Conservation (phyloP, 2,888 invertebrate species). For the Drosophila conformis region DNA sequence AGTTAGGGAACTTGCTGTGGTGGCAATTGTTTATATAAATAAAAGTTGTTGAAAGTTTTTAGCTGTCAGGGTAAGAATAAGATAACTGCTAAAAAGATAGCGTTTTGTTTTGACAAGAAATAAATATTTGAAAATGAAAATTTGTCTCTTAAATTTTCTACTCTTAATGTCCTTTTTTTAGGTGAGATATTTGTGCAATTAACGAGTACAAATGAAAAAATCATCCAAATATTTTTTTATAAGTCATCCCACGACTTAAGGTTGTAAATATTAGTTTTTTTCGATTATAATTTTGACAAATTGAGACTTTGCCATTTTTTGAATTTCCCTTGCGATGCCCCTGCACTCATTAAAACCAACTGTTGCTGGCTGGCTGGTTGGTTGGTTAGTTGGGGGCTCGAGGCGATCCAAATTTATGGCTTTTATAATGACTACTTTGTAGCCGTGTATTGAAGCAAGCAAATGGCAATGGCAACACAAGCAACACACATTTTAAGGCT, state of each 20-base stretch:
- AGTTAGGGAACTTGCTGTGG: background rate
- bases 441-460: constrained; percentile 55
- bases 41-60: background rate
- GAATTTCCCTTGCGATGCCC: background rate
- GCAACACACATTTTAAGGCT: constrained; percentile 72
- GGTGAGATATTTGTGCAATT: background rate
- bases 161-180: background rate
- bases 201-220: background rate
- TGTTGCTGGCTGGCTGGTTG: constrained; percentile 27
- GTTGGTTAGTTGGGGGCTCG: constrained; percentile 40
- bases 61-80: background rate
- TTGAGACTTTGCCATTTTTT: constrained; percentile 21
- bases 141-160: background rate
- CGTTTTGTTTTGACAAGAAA: background rate
- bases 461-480: constrained; percentile 58
- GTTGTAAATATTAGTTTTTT: constrained; percentile 10
- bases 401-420: constrained; percentile 76
- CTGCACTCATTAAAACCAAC: constrained; percentile 57
- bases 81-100: too few species aligned
- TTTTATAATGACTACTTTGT: constrained; percentile 81
- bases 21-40: too few species aligned
- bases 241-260: background rate
- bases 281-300: constrained; percentile 18
- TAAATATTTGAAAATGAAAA: background rate
- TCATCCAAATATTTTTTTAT: accelerated